Evolutionary conservation across 2,797 vertebrate species (phyloP).

Genomic region (Alcedo quadribrachys): DNA sequence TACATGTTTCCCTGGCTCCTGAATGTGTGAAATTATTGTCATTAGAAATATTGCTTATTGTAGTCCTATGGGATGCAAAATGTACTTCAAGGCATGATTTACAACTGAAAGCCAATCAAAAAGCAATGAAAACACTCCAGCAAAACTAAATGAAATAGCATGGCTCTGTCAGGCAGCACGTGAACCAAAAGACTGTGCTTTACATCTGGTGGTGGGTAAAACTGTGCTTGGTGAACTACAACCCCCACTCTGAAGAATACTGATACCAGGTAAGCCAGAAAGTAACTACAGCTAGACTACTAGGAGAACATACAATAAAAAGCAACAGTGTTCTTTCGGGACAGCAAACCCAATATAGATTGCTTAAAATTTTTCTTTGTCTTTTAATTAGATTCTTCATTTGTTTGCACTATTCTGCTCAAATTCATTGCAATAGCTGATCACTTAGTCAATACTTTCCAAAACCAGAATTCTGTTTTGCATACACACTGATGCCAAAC

Average conservation of each 20-base stretch:
- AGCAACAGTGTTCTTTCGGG: neutral
- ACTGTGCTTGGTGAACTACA: neutral
- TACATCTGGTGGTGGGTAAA: neutral
- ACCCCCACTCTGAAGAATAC: neutral
- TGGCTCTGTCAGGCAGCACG: neutral
- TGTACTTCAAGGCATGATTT: neutral
- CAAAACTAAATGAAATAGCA: neutral
- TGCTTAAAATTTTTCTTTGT: neutral
- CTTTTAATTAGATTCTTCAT: neutral
- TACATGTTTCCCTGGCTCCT: neutral
- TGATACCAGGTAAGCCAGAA: neutral
- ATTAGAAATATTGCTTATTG: neutral
- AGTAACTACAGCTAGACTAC: neutral
- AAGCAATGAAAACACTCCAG: neutral
- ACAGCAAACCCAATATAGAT: neutral
- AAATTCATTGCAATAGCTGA: neutral
- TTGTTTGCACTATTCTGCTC: neutral
- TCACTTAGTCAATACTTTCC: neutral
- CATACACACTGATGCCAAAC: neutral
- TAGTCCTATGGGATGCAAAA: neutral
- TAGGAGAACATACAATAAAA: neutral
- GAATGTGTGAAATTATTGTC: neutral
- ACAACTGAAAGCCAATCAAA: neutral
- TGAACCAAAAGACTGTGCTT: neutral
- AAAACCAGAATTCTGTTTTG: neutral